Evolutionary conservation across 2,888 invertebrate genomes (phyloP).

Genomic region (Amorpha juglandis): DNA sequence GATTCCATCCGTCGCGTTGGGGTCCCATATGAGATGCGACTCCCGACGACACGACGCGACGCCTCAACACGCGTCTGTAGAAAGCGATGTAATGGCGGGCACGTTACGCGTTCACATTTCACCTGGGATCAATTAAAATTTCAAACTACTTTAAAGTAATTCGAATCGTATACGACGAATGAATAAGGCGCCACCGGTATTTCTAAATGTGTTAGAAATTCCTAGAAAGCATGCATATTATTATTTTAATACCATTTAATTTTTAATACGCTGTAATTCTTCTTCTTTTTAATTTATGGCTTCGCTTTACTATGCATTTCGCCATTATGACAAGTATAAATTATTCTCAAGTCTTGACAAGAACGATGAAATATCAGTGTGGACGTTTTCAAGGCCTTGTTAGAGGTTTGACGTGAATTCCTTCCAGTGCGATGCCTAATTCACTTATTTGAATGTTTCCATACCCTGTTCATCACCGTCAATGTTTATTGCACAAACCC

Average conservation of each 20-base stretch:
- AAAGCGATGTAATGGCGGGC: constrained; percentile 17
- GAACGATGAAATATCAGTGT: no score
- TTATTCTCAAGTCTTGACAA: no score
- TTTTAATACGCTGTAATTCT: no score
- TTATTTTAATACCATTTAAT: neutral
- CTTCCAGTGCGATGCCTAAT: no score
- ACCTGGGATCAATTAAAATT: constrained; percentile 23
- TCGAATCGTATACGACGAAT: constrained; percentile 19
- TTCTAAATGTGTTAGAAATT: constrained; percentile 4
- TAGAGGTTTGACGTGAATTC: no score
- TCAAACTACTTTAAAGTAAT: constrained; percentile 21
- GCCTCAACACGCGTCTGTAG: neutral
- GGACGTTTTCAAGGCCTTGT: no score
- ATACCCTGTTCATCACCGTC: no score
- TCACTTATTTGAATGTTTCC: no score
- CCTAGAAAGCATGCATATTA: constrained; percentile 15
- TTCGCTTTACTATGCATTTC: no score
- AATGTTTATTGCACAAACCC: no score
- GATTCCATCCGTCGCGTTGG: neutral
- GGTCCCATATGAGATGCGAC: neutral
- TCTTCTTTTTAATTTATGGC: no score
- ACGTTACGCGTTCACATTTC: constrained; percentile 12
- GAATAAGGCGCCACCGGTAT: constrained; percentile 4
- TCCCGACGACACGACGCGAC: neutral
- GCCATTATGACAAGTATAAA: no score